Conservation (phyloP, 2,888 invertebrate genomes). For the Colostygia pectinataria region DNA sequence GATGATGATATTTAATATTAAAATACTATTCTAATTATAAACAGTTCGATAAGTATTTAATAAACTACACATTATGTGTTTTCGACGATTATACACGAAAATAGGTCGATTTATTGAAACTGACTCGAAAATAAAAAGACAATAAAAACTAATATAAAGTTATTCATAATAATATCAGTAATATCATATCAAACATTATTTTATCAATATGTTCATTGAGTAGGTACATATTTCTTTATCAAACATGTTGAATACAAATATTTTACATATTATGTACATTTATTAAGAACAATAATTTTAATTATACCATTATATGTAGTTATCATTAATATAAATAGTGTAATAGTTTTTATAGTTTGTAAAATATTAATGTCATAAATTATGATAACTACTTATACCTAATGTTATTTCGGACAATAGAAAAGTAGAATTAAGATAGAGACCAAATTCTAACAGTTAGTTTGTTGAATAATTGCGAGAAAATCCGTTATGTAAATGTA, state of each 20-base stretch:
- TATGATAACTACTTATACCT: constrained; percentile 62
- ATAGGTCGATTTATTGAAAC: too few relatives aligned
- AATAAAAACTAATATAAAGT: too few relatives aligned
- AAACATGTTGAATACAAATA: neutral
- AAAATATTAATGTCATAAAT: constrained; percentile 13
- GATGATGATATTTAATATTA: too few relatives aligned
- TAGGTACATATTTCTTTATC: neutral
- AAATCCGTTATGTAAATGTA: constrained; percentile 6
- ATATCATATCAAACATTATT: constrained; percentile 52
- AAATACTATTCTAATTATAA: too few relatives aligned
- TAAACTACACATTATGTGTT: too few relatives aligned
- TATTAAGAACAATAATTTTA: neutral
- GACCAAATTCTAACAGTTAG: constrained; percentile 51
- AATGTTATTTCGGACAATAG: constrained; percentile 57
- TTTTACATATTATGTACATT: neutral
- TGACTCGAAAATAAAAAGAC: too few relatives aligned
- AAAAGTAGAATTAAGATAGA: constrained; percentile 51
- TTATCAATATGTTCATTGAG: constrained; percentile 1
- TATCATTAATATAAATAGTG: constrained; percentile 11
- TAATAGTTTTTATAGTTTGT: constrained; percentile 45
- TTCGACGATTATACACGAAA: too few relatives aligned
- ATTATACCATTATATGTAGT: neutral
- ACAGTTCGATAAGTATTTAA: too few relatives aligned
- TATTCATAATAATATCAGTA: constrained; percentile 52
- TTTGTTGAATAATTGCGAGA: constrained; percentile 17